phyloP scores from a whole-genome alignment of 2,113 vertebrate genomes.

The Varanus salvator region DNA sequence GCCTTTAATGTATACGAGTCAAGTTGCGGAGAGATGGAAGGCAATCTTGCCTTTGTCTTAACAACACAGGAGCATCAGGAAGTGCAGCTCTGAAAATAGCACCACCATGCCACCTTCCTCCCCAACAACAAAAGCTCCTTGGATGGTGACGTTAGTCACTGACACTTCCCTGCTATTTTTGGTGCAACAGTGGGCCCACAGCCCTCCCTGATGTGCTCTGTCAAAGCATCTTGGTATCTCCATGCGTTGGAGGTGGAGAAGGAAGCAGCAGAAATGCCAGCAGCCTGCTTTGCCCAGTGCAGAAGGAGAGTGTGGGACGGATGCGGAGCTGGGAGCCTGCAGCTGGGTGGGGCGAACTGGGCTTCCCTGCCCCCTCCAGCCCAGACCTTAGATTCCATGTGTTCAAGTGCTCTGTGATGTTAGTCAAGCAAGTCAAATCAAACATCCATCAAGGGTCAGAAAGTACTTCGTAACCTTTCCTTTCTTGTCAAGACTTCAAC shows the following conservation, averaged over 20 bases:
- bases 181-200: background rate
- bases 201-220: background rate
- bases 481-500: too few relatives aligned
- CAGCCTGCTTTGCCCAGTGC: background rate
- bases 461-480: too few relatives aligned
- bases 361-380: too few relatives aligned
- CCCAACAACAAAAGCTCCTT: background rate
- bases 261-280: background rate
- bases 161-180: constrained; percentile 1
- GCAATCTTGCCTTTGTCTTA: rapidly evolving
- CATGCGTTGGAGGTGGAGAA: background rate
- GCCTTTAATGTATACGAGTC: constrained; percentile 35
- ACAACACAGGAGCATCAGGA: constrained; percentile 12
- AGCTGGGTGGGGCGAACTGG: too few relatives aligned
- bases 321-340: too few relatives aligned
- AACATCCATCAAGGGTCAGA: too few relatives aligned
- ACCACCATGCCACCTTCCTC: background rate
- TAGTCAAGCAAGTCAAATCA: too few relatives aligned
- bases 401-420: too few relatives aligned
- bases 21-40: constrained; percentile 30
- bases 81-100: constrained; percentile 11
- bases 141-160: constrained; percentile 7
- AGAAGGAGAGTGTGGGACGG: background rate
- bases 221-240: background rate
- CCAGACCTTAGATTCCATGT: too few relatives aligned